Evolutionary conservation across 1,140 invertebrate genomes (phyloP).

Genomic region (Ptiloglossa arizonensis): DNA sequence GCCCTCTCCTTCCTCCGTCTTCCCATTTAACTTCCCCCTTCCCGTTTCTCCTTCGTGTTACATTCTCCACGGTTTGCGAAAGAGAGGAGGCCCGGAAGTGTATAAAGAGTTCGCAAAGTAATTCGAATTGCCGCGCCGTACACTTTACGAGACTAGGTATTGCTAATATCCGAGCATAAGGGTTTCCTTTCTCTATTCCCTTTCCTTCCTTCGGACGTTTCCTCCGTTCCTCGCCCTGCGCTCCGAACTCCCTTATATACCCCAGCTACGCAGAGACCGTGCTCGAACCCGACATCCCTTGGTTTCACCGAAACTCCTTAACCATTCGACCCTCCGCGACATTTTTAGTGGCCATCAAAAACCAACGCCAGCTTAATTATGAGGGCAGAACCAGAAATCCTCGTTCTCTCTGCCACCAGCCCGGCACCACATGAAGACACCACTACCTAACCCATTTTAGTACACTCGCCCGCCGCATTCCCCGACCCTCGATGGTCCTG

Average conservation of each 20-base stretch:
- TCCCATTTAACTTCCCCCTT: neutral
- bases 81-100: conserved; percentile 66
- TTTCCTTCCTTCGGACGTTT: conserved; percentile 14
- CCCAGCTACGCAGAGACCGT: neutral
- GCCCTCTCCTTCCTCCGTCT: neutral
- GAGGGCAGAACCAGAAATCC: conserved; percentile 65
- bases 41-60: conserved; percentile 25
- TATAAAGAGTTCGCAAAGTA: conserved; percentile 81
- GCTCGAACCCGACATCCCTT: conserved; percentile 28
- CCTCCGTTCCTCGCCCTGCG: conserved; percentile 11
- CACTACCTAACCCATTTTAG: conserved; percentile 31
- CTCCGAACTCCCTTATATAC: conserved; percentile 39
- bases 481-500: conserved; percentile 27
- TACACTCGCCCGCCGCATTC: neutral
- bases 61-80: conserved; percentile 61
- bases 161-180: conserved; percentile 78
- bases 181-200: conserved; percentile 18
- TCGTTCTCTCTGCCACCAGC: conserved; percentile 15
- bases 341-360: conserved; percentile 82
- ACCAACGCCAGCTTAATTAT: conserved; percentile 79
- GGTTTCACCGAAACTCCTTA: conserved; percentile 74
- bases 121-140: conserved; percentile 79
- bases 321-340: conserved; percentile 78
- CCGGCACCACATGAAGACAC: conserved; percentile 8
- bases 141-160: conserved; percentile 80